Base-by-base conservation (phyloP, 2,888 invertebrate species). In the Brachypalpus laphriformis region DNA sequence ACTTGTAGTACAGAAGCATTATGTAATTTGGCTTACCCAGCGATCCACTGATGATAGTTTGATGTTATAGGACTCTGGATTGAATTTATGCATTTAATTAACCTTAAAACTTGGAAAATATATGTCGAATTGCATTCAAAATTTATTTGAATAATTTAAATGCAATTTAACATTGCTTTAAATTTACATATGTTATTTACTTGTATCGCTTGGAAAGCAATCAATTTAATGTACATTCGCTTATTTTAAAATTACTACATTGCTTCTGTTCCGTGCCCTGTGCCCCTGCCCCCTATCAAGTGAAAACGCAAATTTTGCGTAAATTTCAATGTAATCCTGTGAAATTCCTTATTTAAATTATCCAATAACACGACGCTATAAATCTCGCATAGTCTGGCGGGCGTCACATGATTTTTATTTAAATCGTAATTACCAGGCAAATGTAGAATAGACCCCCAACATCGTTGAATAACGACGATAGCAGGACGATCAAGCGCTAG, bases 321-420 rank as follows among this genome's bases (percentile, higher is more conserved):
- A 85, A 85, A 85, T 85, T 85, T 78, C 75, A 75, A 65, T 85
- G 83, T 85, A 81, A 85, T 85, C 83, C 83, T 49, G 74, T 65
- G 80, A 80, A 85, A 85, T 85, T 85, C 83, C 83, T 85, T 85
- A 85, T 85, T 85, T 85, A 85, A 85, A 85, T 85, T 85, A 85
- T 85, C 83, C 83, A 85, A 85, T 85, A 85, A 85, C 83, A 85
- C 80, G 83, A 80, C 70, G 74, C 83, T 66, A 85, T 85, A 85
- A 85, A 85, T 85, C 83, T 85, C 81, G 65, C 83, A 85, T 85
- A 80, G 83, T 80, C 83, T 78, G 82, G 78, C 78, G 78, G 80
- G 80, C 83, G 80, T 85, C 83, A 80, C 83, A 80, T 80, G 83
- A 85, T 85, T 85, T 85, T 85, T 85, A 85, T 81, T 85, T 85